A percentile compares a stretch with the other conserved stretches of the same genome.
These are phyloP conservation scores for Luperina testacea DNA, from an alignment of 2,888 invertebrate species.

Conservation along the genomic window DNA sequence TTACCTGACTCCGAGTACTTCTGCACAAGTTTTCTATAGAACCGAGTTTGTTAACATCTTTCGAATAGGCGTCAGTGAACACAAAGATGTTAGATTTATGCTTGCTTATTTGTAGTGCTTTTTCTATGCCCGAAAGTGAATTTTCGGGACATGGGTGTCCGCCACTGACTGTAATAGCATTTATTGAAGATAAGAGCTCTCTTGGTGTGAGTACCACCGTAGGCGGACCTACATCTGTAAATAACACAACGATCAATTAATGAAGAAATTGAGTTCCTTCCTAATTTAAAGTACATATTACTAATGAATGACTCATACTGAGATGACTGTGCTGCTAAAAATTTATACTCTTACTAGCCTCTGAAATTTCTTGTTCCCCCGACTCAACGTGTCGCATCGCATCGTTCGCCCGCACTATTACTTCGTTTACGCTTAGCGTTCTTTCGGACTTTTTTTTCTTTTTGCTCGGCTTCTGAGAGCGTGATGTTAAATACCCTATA, in stretches of 20 bases:
- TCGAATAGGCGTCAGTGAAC: conserved; percentile 80
- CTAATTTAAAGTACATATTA: not conserved
- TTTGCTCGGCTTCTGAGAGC: too few species aligned
- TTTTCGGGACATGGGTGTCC: conserved; percentile 78
- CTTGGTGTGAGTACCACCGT: conserved; percentile 44
- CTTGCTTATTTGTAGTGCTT: conserved; percentile 73
- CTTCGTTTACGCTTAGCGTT: too few species aligned
- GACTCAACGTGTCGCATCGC: too few species aligned
- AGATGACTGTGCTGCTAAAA: not conserved
- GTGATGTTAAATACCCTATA: too few species aligned
- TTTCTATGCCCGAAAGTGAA: conserved; percentile 77
- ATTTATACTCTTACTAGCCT: too few species aligned
- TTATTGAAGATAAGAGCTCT: conserved; percentile 61
- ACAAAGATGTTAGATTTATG: conserved; percentile 75
- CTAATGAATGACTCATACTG: not conserved
- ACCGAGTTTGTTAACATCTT: conserved; percentile 65
- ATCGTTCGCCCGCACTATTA: too few species aligned
- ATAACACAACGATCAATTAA: conserved; percentile 13
- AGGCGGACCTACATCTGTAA: conserved; percentile 67
- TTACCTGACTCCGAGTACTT: conserved; percentile 71
- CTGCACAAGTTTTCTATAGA: conserved; percentile 67
- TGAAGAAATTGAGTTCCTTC: not conserved
- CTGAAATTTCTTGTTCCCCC: too few species aligned
- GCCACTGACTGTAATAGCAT: conserved; percentile 63
- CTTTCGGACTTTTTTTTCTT: too few species aligned